These are phyloP conservation scores for Torymus aiolomorphi DNA, from an alignment of 2,888 invertebrate genomes.

Conservation along the genomic window DNA sequence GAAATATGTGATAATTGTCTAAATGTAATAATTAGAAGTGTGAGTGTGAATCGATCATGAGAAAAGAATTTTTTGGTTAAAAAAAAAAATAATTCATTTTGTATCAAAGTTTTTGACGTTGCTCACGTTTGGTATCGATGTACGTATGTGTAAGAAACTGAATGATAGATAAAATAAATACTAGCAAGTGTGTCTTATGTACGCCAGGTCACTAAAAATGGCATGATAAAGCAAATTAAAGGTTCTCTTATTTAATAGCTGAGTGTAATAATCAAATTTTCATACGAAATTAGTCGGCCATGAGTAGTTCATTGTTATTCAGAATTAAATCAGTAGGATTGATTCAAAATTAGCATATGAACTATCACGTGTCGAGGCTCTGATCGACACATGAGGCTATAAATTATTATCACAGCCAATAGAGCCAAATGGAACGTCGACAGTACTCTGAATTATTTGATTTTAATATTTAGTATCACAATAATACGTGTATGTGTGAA, in stretches of 20 bases:
- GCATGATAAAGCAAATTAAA: slow-evolving; percentile 10
- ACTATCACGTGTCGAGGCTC: slow-evolving; percentile 11
- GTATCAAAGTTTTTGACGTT: no score
- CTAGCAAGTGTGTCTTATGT: neutral
- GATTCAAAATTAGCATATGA: slow-evolving; percentile 37
- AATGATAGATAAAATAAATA: slow-evolving; percentile 5
- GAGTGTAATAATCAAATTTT: neutral
- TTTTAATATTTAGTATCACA: slow-evolving; percentile 30
- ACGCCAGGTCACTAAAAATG: slow-evolving; percentile 31
- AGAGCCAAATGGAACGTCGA: slow-evolving; percentile 23
- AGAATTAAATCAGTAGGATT: slow-evolving; percentile 27
- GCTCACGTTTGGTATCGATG: slow-evolving; percentile 14
- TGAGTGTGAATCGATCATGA: slow-evolving; percentile 1
- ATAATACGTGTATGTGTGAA: slow-evolving; percentile 44
- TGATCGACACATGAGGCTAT: slow-evolving; percentile 16
- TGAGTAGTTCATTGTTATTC: slow-evolving; percentile 31
- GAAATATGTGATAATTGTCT: slow-evolving; percentile 48
- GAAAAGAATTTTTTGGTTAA: neutral
- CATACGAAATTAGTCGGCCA: neutral
- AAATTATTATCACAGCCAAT: slow-evolving; percentile 23
- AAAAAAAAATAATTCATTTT: slow-evolving; percentile 4
- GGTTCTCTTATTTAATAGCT: neutral
- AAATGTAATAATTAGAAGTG: slow-evolving; percentile 48
- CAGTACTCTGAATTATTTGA: slow-evolving; percentile 26
- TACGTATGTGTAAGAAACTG: slow-evolving; percentile 8